These are phyloP conservation scores for Halictus ligatus DNA, from an alignment of 2,888 invertebrate genomes.

Conservation along the genomic window DNA sequence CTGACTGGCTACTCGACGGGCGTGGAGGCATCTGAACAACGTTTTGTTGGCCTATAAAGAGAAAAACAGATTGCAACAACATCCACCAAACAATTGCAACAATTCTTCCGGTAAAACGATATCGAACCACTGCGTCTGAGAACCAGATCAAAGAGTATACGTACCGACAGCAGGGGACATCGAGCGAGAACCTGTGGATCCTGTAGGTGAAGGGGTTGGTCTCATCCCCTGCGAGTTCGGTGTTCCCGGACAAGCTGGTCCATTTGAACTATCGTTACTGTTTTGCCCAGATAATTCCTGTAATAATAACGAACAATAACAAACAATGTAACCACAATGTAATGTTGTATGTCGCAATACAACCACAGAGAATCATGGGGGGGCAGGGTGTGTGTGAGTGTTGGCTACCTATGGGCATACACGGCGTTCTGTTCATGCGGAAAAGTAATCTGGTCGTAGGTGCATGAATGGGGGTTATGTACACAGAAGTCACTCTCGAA, in stretches of 20 bases:
- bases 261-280: conserved; percentile 94
- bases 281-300: conserved; percentile 95
- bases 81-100: too few relatives aligned
- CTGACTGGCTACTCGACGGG: conserved; percentile 91
- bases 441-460: background rate
- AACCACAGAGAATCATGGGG: background rate
- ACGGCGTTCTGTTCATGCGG: background rate
- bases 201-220: conserved; percentile 96
- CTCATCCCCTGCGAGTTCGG: conserved; percentile 93
- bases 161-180: conserved; percentile 99
- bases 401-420: background rate
- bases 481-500: conserved; percentile 6
- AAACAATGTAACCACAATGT: background rate
- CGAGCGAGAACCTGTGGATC: conserved; percentile 97
- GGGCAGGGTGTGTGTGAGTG: background rate
- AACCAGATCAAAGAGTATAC: conserved; percentile 81
- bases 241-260: conserved; percentile 86
- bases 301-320: too few relatives aligned
- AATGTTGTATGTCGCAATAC: too few relatives aligned
- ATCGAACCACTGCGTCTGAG: too few relatives aligned
- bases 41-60: conserved; percentile 91
- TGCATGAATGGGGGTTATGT: conserved; percentile 12
- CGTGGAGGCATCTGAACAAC: conserved; percentile 98
- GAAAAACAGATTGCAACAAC: background rate
- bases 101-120: background rate